Conservation (phyloP, 2,797 vertebrate genomes). For the Miichthys miiuy region DNA sequence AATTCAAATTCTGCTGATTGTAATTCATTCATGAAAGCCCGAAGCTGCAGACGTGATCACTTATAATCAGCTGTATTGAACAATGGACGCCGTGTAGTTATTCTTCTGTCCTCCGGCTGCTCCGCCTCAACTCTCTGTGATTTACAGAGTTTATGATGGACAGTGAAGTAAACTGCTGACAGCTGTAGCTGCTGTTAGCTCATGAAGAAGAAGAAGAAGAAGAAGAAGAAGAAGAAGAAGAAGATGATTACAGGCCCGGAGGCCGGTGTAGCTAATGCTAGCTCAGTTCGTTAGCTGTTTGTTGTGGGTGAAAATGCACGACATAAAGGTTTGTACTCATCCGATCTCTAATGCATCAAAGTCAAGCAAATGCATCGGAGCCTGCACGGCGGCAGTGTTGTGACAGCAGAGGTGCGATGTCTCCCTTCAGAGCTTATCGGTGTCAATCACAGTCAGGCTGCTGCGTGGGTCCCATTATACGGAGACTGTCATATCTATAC, state of each 20-base stretch:
- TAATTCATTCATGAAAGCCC: constrained; percentile 18
- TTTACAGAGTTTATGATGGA: too few relatives aligned
- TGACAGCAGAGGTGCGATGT: constrained; percentile 43
- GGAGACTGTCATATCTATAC: constrained; percentile 29
- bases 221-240: too few relatives aligned
- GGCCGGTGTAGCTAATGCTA: too few relatives aligned
- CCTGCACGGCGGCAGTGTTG: constrained; percentile 1
- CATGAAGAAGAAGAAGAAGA: too few relatives aligned
- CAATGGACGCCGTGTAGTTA: neutral
- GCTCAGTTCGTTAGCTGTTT: neutral
- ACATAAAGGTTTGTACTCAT: neutral
- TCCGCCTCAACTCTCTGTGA: too few relatives aligned
- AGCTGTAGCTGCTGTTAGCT: too few relatives aligned
- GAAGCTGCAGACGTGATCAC: constrained; percentile 15
- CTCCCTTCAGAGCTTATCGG: constrained; percentile 54
- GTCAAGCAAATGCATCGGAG: constrained; percentile 19
- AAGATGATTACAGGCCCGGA: too few relatives aligned
- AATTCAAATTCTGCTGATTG: constrained; percentile 32
- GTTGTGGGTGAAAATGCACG: constrained; percentile 1
- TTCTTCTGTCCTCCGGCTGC: neutral
- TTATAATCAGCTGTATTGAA: constrained; percentile 18
- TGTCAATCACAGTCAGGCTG: constrained; percentile 55
- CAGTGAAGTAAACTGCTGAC: too few relatives aligned
- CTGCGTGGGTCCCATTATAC: constrained; percentile 30
- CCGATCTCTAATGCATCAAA: constrained; percentile 13